A percentile compares a stretch with the other conserved stretches of the same genome.
Conservation (phyloP, 1,140 invertebrate genomes). For the Drosophila nasuta region DNA sequence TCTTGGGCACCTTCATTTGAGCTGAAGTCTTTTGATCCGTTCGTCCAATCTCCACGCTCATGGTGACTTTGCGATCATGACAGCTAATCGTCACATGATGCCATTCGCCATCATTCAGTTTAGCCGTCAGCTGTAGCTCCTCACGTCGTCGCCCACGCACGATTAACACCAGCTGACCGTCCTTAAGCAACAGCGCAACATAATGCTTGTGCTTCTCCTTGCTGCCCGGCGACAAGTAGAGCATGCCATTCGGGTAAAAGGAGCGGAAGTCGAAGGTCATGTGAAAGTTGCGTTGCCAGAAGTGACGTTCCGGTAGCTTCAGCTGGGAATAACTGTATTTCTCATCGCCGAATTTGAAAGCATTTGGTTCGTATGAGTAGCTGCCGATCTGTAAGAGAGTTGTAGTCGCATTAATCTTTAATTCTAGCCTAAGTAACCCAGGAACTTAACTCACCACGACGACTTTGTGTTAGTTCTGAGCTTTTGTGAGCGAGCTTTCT, state of each 20-base stretch:
- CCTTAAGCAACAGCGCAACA: slow-evolving; percentile 89
- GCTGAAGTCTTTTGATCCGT: slow-evolving; percentile 86
- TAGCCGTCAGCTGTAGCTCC: slow-evolving; percentile 87
- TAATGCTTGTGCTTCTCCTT: slow-evolving; percentile 89
- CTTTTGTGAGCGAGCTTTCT: slow-evolving; percentile 56
- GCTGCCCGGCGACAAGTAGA: slow-evolving; percentile 90
- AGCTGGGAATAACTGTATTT: slow-evolving; percentile 91
- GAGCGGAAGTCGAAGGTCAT: slow-evolving; percentile 94
- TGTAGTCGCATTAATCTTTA: slow-evolving; percentile 32
- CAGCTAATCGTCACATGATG: slow-evolving; percentile 90
- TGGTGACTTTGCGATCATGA: slow-evolving; percentile 87
- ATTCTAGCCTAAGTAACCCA: slow-evolving; percentile 4
- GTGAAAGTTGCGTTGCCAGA: slow-evolving; percentile 90
- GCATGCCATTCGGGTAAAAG: slow-evolving; percentile 92
- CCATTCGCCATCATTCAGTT: slow-evolving; percentile 93
- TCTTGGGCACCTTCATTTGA: slow-evolving; percentile 88
- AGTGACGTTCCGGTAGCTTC: slow-evolving; percentile 87
- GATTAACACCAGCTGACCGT: slow-evolving; percentile 89
- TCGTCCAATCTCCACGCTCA: slow-evolving; percentile 89
- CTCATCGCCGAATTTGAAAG: slow-evolving; percentile 94
- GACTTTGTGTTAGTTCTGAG: slow-evolving; percentile 83
- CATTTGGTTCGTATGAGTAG: slow-evolving; percentile 91
- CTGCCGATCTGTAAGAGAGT: slow-evolving; percentile 87
- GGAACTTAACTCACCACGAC: slow-evolving; percentile 77
- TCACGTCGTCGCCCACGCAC: slow-evolving; percentile 89